phyloP scores from a whole-genome alignment of 2,797 vertebrate genomes.

The Epinephelus awoara region DNA sequence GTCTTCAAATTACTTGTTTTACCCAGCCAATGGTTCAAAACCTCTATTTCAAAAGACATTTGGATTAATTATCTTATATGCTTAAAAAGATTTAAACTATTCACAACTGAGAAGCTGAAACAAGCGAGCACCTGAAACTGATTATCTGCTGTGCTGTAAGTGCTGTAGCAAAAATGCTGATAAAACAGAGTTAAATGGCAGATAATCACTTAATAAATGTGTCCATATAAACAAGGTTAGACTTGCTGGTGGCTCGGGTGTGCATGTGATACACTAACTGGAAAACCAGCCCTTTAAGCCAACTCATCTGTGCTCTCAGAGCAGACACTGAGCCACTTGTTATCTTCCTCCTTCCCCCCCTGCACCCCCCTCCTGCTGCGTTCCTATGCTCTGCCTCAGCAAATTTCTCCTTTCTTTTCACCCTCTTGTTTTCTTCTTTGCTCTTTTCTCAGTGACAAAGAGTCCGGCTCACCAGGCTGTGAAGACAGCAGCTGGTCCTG shows the following conservation, averaged over 20 bases:
- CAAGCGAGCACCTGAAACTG: too few relatives aligned
- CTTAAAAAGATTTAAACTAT: too few relatives aligned
- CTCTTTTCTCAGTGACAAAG: conserved; percentile 53
- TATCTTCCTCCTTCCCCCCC: conserved; percentile 14
- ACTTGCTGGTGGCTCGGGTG: not conserved
- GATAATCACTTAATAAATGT: not conserved
- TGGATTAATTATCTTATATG: too few relatives aligned
- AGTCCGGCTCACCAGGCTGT: conserved; percentile 33
- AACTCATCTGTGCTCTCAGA: conserved; percentile 56
- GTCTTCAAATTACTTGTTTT: too few relatives aligned
- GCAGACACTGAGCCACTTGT: conserved; percentile 72
- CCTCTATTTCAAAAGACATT: too few relatives aligned
- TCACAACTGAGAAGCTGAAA: too few relatives aligned
- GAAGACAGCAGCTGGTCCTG: conserved; percentile 63
- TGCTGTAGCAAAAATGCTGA: not conserved
- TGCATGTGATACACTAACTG: conserved; percentile 51
- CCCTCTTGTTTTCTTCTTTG: conserved; percentile 4
- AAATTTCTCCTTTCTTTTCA: conserved; percentile 51
- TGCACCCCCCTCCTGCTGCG: conserved; percentile 25
- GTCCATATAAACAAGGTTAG: not conserved
- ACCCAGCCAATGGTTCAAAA: too few relatives aligned
- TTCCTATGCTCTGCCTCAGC: conserved; percentile 66
- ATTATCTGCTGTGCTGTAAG: not conserved
- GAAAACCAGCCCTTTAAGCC: conserved; percentile 59
- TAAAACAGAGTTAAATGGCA: not conserved